A percentile compares a stretch with the other conserved stretches of the same genome.
Evolutionary conservation across 2,797 vertebrate genomes (phyloP).

Genomic region (Propithecus deckenii): DNA sequence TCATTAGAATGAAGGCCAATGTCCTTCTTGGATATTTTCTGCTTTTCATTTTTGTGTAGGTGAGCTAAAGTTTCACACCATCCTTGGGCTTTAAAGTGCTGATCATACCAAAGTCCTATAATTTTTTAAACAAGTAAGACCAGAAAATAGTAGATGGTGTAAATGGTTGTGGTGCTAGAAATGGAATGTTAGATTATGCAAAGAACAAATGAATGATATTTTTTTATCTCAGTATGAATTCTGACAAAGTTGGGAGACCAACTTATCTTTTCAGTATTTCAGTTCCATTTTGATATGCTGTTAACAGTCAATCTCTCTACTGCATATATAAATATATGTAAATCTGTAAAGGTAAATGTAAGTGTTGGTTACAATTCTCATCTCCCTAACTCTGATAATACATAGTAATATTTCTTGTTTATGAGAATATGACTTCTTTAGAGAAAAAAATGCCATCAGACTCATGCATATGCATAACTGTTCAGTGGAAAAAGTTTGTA

Average conservation of each 20-base stretch:
- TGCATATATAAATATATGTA: slow-evolving; percentile 1
- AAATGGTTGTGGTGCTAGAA: neutral
- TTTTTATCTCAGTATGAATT: neutral
- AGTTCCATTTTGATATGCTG: neutral
- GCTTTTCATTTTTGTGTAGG: neutral
- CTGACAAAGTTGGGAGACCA: neutral
- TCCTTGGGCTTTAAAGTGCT: neutral
- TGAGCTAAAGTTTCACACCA: neutral
- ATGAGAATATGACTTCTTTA: neutral
- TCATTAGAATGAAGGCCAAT: neutral
- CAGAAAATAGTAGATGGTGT: neutral
- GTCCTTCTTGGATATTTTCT: neutral
- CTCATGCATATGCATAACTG: neutral
- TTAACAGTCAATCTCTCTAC: neutral
- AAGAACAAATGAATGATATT: neutral
- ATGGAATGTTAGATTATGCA: neutral
- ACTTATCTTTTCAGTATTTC: slow-evolving; percentile 5
- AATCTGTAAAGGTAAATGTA: neutral
- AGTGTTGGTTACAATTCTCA: neutral
- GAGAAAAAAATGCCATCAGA: neutral
- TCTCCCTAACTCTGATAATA: neutral
- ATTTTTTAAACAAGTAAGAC: neutral
- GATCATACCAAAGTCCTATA: neutral
- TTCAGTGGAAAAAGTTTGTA: neutral
- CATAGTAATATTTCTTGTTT: slow-evolving; percentile 13